Base-by-base conservation (phyloP, 2,797 vertebrate genomes). In the Coccyzus lansbergi region DNA sequence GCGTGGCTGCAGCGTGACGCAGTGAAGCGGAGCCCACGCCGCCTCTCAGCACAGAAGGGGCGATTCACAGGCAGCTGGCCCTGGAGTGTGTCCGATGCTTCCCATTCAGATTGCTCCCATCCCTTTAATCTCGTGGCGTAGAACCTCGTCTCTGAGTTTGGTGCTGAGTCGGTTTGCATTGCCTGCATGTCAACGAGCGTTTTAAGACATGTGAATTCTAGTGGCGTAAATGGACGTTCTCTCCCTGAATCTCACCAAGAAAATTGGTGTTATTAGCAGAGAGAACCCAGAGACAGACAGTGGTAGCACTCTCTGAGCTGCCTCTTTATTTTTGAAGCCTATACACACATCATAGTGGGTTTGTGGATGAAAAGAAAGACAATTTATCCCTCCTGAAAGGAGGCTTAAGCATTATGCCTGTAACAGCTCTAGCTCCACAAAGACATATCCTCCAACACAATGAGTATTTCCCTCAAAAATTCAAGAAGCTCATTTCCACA, bases 1-100 rank as follows among this genome's bases (percentile, higher is more conserved):
- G 72, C 82, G 67, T 28, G 91, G 70, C 82, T 85, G 81, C 83
- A 52, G 58, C 14, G 17, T 34, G 65, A 65, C 0, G 34, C 91
- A 68, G 78, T n/a, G 88, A 95, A 70, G 93, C 95, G 76, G 84
- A 92, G 92, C 93, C 83, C 84, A 90, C 85, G 74, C 68, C 76
- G 86, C 67, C 81, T 74, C 92, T 86, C 60, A 52, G 76, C 90
- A 83, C 88, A 92, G 91, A 94, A 93, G 86, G 88, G 86, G 70
- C 64, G 58, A 64, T 86, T 93, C 81, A 79, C 70, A 86, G 88
- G 92, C 87, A 95, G 91, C 93, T 91, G 90, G 87, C 70, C 90
- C 69, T 49, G 65, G 82, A 93, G 88, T 6, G 38, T 81, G 70
- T 84, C 86, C 78, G 51, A 86, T 88, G 33, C 74, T 88, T 40